A percentile compares a stretch with the other conserved stretches of the same genome.
These are phyloP conservation scores for Periophthalmodon schlosseri DNA, from an alignment of 2,113 vertebrate species.

Conservation along the genomic window DNA sequence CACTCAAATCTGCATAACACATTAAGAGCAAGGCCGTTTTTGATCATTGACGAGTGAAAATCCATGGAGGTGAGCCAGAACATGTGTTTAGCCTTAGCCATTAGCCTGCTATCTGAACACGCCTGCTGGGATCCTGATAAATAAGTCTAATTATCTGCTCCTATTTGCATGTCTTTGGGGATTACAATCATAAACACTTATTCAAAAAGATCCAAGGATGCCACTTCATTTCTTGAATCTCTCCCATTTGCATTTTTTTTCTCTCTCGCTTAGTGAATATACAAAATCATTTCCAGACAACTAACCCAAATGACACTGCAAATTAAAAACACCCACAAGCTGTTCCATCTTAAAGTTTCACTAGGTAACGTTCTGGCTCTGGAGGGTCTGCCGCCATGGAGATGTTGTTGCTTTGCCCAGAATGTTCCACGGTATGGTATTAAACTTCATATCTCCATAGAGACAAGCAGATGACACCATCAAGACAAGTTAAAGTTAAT, in stretches of 20 bases:
- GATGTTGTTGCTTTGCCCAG: too few species aligned
- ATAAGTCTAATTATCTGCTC: conserved; percentile 64
- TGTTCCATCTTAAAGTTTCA: not conserved
- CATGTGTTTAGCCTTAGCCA: conserved; percentile 48
- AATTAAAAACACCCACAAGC: conserved; percentile 24
- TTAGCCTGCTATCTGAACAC: conserved; percentile 41
- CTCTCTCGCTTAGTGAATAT: conserved; percentile 12
- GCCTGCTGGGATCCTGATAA: conserved; percentile 60
- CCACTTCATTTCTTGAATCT: conserved; percentile 28
- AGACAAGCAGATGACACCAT: too few species aligned
- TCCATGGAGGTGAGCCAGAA: conserved; percentile 50
- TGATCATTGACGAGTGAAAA: conserved; percentile 38
- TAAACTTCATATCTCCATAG: too few species aligned
- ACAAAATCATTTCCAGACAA: conserved; percentile 19
- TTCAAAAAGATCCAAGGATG: conserved; percentile 51
- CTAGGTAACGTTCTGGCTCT: too few species aligned
- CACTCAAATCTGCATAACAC: not conserved
- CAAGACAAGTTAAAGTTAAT: too few species aligned
- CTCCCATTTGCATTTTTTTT: conserved; percentile 18
- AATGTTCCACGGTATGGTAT: too few species aligned
- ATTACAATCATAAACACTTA: conserved; percentile 61
- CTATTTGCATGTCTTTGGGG: conserved; percentile 61
- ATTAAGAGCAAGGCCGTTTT: not conserved
- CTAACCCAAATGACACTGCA: conserved; percentile 12
- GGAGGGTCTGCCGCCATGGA: too few species aligned